A percentile compares a stretch with the other conserved stretches of the same genome.
These are phyloP conservation scores for Anhinga anhinga DNA, from an alignment of 2,113 vertebrate species.

Conservation along the genomic window DNA sequence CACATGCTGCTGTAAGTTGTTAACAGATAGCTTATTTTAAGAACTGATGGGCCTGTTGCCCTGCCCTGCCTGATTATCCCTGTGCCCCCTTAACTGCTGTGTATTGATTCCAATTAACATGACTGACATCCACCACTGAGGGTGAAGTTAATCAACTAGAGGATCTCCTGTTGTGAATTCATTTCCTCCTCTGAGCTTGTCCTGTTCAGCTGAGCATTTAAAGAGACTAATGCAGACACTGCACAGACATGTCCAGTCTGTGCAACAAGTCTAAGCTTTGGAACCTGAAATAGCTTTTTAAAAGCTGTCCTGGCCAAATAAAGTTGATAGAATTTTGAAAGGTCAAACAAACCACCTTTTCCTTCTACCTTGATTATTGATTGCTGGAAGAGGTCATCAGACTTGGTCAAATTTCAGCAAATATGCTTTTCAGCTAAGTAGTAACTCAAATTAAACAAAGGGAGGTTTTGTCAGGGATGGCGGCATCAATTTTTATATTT, in stretches of 20 bases:
- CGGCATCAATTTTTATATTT: neutral
- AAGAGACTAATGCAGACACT: conserved; percentile 33
- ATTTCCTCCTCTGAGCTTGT: conserved; percentile 73
- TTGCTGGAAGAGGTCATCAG: neutral
- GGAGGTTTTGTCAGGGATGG: neutral
- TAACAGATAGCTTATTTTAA: conserved; percentile 47
- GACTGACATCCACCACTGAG: conserved; percentile 71
- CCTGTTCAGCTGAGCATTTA: conserved; percentile 59
- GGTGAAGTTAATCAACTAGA: conserved; percentile 71
- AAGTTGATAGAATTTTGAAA: neutral
- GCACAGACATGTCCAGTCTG: conserved; percentile 6
- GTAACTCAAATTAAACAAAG: neutral
- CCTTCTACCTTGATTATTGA: neutral
- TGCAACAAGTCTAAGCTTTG: neutral
- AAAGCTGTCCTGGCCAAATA: neutral
- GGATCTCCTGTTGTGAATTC: conserved; percentile 74
- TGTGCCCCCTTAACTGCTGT: conserved; percentile 62
- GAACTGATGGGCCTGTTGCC: conserved; percentile 24
- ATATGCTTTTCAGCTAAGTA: neutral
- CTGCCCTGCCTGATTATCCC: conserved; percentile 70
- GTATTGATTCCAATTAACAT: conserved; percentile 76
- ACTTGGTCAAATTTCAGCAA: conserved; percentile 1
- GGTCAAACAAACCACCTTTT: neutral
- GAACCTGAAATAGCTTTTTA: neutral
- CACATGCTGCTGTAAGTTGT: conserved; percentile 7